phyloP scores from a whole-genome alignment of 1,140 invertebrate genomes.

The Heliothis virescens region DNA sequence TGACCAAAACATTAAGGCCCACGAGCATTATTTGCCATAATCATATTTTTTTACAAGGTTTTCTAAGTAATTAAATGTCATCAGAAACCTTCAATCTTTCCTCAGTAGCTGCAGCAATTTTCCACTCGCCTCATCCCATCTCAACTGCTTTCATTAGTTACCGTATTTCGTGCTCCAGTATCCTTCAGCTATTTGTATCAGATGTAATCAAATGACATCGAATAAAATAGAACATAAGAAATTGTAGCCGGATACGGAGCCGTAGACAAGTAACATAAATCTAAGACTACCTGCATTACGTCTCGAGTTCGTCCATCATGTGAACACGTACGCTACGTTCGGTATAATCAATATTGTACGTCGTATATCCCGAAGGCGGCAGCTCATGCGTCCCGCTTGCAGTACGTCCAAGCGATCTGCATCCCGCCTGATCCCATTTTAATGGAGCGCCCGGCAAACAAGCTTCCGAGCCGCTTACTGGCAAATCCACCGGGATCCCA shows the following conservation, averaged over 20 bases:
- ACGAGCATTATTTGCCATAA: no score
- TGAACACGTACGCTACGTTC: slow-evolving; percentile 15
- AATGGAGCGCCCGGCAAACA: slow-evolving; percentile 85
- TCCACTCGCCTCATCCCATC: background rate
- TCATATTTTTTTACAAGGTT: no score
- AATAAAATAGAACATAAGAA: background rate
- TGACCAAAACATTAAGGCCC: no score
- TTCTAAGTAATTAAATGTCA: no score
- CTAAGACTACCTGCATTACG: slow-evolving; percentile 24
- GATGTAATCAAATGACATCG: no score
- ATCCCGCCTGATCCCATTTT: slow-evolving; percentile 84
- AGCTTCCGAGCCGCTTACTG: slow-evolving; percentile 82
- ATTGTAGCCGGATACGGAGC: background rate
- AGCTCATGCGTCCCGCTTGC: slow-evolving; percentile 54
- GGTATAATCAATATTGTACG: slow-evolving; percentile 54
- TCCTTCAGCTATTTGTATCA: no score
- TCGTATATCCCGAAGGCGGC: slow-evolving; percentile 58
- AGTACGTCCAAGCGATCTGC: slow-evolving; percentile 80
- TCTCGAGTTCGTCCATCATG: slow-evolving; percentile 16
- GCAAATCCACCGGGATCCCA: slow-evolving; percentile 81
- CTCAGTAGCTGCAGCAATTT: background rate
- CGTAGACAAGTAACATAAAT: background rate
- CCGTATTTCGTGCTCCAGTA: no score
- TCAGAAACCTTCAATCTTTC: no score
- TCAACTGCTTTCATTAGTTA: background rate